Evolutionary conservation across 2,113 vertebrate genomes (phyloP), one percentile per base, ranked within the genome.

Genomic region (Neogobius melanostomus): DNA sequence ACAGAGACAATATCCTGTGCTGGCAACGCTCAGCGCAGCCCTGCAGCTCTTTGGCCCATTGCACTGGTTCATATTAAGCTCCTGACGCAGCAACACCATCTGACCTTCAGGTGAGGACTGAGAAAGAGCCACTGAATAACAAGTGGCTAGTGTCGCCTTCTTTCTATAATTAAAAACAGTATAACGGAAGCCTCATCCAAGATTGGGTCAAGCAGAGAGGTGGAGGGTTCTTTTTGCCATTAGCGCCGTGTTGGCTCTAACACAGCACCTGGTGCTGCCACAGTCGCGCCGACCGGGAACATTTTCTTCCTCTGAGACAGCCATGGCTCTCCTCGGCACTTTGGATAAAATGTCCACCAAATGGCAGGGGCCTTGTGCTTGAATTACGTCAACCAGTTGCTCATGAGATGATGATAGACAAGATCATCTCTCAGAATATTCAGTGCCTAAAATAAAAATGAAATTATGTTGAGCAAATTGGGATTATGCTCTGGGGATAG

Each of bases 1-100:
- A 83, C 80, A 66, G 76, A 87, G 83, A 84, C 89, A 88, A 88
- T 87, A 87, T 87, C 85, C 85, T 89, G 89, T 70, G 52, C 63
- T 78, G 82, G 78, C 87, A 84, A 44, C 71, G 74, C 66, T 69
- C 47, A 16, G 65, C 44, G 67, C 62, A 76, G 78, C 68, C 54
- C 79, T 69, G 77, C 68, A 52, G 72, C 66, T 69, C 75, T 53
- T 68, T 47, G 64, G 78, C 85, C 82, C 82, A 66, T 83, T 72
- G 50, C 65, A 76, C 71, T 76, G 66, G 21, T 70, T 66, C 50
- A 46, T 72, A 77, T 61, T 74, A 49, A 77, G 73, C 82, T 84
- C 66, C 75, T 76, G 69, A 81, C 76, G 75, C 65, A 79, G 36
- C 69, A 73, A 74, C 68, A 42, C 45, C 56, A 47, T 71, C 68